Conservation (phyloP, 2,888 invertebrate species). For the Ennomos quercinarius region DNA sequence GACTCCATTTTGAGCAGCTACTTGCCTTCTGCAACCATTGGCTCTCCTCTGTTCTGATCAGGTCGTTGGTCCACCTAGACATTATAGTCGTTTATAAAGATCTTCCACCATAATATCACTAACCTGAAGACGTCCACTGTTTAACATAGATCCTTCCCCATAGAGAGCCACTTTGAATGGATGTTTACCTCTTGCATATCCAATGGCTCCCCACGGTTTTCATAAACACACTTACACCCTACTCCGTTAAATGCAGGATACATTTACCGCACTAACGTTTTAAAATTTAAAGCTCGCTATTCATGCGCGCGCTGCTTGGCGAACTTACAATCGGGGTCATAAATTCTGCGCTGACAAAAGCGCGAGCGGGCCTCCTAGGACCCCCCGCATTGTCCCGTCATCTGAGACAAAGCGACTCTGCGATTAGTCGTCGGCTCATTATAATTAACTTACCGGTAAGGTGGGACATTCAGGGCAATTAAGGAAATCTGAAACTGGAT, state of each 20-base stretch:
- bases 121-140: too few relatives aligned
- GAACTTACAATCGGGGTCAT: constrained; percentile 26
- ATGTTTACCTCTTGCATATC: too few relatives aligned
- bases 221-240: constrained; percentile 7
- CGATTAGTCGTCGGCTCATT: constrained; percentile 70
- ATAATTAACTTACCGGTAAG: constrained; percentile 60
- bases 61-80: too few relatives aligned
- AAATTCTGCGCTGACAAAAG: constrained; percentile 30
- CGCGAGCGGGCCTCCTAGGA: constrained; percentile 15
- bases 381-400: constrained; percentile 69
- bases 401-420: constrained; percentile 70
- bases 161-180: too few relatives aligned
- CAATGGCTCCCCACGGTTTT: too few relatives aligned
- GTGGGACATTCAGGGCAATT: constrained; percentile 23
- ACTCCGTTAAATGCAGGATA: neutral
- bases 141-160: too few relatives aligned
- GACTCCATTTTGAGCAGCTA: too few relatives aligned
- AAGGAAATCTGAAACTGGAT: constrained; percentile 2
- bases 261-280: constrained; percentile 14
- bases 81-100: too few relatives aligned
- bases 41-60: too few relatives aligned
- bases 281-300: constrained; percentile 31
- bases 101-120: too few relatives aligned
- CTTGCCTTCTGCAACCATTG: too few relatives aligned
- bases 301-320: constrained; percentile 22